A percentile compares a stretch with the other conserved stretches of the same genome.
Conservation (phyloP, 2,113 vertebrate species). For the Odontesthes bonariensis region DNA sequence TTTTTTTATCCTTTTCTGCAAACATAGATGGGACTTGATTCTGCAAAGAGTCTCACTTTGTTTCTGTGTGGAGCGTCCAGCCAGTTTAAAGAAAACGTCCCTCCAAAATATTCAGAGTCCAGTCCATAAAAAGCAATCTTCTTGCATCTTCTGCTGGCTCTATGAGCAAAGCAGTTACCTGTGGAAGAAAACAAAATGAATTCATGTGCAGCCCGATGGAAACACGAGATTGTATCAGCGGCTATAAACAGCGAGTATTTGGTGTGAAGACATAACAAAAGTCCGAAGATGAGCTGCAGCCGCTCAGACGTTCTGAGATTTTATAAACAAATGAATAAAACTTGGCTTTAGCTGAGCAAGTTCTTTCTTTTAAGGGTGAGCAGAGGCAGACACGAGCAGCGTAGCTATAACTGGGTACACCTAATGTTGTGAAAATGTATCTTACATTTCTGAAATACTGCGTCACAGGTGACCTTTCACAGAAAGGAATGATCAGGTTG, state of each 20-base stretch:
- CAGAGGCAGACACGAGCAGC: neutral
- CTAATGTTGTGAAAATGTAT: slow-evolving; percentile 56
- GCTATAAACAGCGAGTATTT: neutral
- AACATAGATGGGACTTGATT: neutral
- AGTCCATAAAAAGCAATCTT: slow-evolving; percentile 63
- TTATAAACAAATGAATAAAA: slow-evolving; percentile 24
- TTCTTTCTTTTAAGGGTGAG: neutral
- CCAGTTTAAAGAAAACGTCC: neutral
- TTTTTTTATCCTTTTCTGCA: slow-evolving; percentile 1
- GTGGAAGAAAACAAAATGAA: slow-evolving; percentile 52
- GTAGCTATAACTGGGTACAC: slow-evolving; percentile 7
- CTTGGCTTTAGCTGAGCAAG: neutral
- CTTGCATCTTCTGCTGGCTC: slow-evolving; percentile 27
- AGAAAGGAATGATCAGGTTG: slow-evolving; percentile 63
- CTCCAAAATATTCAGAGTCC: slow-evolving; percentile 17
- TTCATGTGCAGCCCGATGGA: slow-evolving; percentile 37
- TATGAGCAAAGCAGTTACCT: slow-evolving; percentile 56
- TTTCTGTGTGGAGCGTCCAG: neutral
- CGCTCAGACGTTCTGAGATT: slow-evolving; percentile 21
- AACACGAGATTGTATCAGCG: slow-evolving; percentile 35
- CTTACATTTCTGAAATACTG: slow-evolving; percentile 40
- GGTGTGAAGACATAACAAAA: slow-evolving; percentile 15
- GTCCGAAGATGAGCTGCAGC: slow-evolving; percentile 20
- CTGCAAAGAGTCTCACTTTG: slow-evolving; percentile 11
- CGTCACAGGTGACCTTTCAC: slow-evolving; percentile 72